A percentile compares a stretch with the other conserved stretches of the same genome.
Conservation (phyloP, 2,113 vertebrate species). For the Phocoena phocoena region DNA sequence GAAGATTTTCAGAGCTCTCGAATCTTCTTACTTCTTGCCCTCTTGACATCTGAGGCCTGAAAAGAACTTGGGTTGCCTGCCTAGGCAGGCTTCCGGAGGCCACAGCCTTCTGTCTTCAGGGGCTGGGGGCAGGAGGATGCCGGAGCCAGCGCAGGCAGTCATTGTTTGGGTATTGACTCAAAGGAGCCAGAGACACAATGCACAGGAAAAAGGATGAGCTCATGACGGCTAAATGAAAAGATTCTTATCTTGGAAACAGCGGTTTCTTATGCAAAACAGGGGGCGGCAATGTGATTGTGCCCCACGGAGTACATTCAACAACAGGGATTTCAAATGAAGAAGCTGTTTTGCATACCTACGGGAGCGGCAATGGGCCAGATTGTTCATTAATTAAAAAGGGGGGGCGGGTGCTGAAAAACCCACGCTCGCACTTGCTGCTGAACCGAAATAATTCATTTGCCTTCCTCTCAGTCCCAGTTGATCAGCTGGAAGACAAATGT, state of each 20-base stretch:
- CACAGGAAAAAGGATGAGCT: slow-evolving; percentile 59
- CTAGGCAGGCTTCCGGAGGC: slow-evolving; percentile 62
- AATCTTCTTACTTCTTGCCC: slow-evolving; percentile 56
- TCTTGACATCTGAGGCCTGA: slow-evolving; percentile 59
- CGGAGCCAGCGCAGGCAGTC: not conserved
- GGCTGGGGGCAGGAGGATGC: slow-evolving; percentile 30
- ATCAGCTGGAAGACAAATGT: slow-evolving; percentile 58
- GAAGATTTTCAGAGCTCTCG: slow-evolving; percentile 46
- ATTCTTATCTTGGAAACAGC: slow-evolving; percentile 79
- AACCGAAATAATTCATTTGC: slow-evolving; percentile 62
- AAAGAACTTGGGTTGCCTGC: slow-evolving; percentile 57
- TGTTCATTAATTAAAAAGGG: slow-evolving; percentile 74
- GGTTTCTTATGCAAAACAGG: slow-evolving; percentile 76
- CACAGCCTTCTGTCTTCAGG: slow-evolving; percentile 43
- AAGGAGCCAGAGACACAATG: slow-evolving; percentile 48
- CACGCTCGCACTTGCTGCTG: slow-evolving; percentile 7
- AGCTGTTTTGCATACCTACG: slow-evolving; percentile 70
- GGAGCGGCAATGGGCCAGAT: slow-evolving; percentile 63
- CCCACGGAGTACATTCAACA: slow-evolving; percentile 66
- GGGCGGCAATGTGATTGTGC: slow-evolving; percentile 62
- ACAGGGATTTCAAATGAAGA: slow-evolving; percentile 68
- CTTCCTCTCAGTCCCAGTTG: slow-evolving; percentile 20
- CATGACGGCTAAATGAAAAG: slow-evolving; percentile 73
- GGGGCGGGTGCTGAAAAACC: not conserved
- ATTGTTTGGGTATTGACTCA: slow-evolving; percentile 70